Conservation (phyloP, 2,113 vertebrate species). For the Marmota monax region DNA sequence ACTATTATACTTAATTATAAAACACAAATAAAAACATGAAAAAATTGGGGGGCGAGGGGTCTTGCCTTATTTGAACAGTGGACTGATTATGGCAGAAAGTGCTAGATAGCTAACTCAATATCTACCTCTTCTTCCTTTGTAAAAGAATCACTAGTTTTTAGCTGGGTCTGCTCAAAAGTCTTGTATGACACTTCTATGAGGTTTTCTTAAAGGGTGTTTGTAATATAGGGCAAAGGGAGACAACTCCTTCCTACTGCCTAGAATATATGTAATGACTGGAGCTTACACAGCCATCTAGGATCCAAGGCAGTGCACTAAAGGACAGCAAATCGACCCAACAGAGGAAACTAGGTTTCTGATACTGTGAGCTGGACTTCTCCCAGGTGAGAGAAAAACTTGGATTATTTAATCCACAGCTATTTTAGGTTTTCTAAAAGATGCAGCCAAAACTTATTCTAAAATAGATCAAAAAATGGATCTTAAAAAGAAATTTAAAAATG, state of each 20-base stretch:
- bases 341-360: not conserved
- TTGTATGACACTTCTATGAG: not conserved
- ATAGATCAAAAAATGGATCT: too few relatives aligned
- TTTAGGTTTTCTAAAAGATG: constrained; percentile 5
- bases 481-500: too few relatives aligned
- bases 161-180: not conserved
- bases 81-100: not conserved
- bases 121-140: not conserved
- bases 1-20: too few relatives aligned
- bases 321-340: not conserved
- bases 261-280: not conserved
- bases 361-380: not conserved
- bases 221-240: not conserved
- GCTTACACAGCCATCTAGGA: not conserved
- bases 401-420: not conserved
- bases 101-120: not conserved
- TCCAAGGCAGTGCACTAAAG: not conserved
- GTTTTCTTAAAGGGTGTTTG: not conserved
- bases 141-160: not conserved
- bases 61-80: not conserved
- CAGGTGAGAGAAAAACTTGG: not conserved
- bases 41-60: not conserved
- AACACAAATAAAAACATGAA: too few relatives aligned
- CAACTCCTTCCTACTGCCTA: not conserved
- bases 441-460: constrained; percentile 16